Evolutionary conservation across 2,888 invertebrate genomes (phyloP), one percentile per base, ranked within the genome.

Genomic region (Automeris io): DNA sequence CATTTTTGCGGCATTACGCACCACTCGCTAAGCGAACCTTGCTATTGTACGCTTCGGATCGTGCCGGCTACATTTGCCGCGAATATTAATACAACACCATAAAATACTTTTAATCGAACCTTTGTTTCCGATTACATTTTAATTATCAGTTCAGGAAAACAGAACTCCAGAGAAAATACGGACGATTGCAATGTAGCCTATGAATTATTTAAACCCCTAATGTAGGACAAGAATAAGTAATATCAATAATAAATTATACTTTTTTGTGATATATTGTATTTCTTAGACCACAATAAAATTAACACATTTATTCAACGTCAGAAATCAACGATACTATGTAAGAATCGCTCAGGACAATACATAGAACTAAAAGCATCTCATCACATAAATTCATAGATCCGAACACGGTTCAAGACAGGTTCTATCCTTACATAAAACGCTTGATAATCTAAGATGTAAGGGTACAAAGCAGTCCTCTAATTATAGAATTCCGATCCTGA

Each of bases 1-100:
- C 73, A 75, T 73, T 66, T 72, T 71, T 72, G 64, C 47, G 50
- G 54, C 60, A 59, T 70, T 66, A 70, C 70, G 56, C 65, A 63
- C 49, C 34, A 41, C 25, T 39, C 41, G 29, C 34, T 13, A 31
- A 39, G 9, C 6, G 29, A 22, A 12, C 37, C 18, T 18, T 19
- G 33, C 22, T 21, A 18, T 31, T 23, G 32, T 32, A 35, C 11
- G 11, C 18, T 18, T n/a, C 12, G 13, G 29, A 16, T 29, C 29
- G 37, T 18, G 31, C 12, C 22, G 33, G 21, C 18, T 39, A 35
- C 32, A 31, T 45, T 42, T 45, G 33, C 35, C 34, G 41, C 34
- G 40, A 40, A 48, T 45, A 47, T 35, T 11, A 43, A 40, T 45
- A 45, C 29, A 29, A 29, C 26, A 8, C 8, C n/a, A n/a, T n/a